These are phyloP conservation scores for Cricetomys ansorgei DNA, from an alignment of 2,113 vertebrate species.

Conservation along the genomic window DNA sequence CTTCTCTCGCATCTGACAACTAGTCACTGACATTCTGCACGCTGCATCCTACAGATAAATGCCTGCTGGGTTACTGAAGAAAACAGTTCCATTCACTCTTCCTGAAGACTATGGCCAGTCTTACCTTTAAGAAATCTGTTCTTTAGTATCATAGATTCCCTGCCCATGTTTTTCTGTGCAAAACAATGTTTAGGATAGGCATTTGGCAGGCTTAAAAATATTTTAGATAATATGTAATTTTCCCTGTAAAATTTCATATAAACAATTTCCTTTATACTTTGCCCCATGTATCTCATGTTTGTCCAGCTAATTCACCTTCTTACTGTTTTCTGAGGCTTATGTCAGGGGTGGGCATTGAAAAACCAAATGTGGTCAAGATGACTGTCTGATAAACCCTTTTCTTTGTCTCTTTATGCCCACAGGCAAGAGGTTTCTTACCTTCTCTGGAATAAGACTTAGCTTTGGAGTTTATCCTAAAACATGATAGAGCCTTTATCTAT, in stretches of 20 bases:
- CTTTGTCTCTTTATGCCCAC: background rate
- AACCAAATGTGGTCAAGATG: background rate
- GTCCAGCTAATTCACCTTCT: background rate
- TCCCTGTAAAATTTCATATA: background rate
- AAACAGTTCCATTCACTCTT: background rate
- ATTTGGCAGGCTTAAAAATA: background rate
- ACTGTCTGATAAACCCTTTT: background rate
- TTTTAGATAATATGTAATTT: background rate
- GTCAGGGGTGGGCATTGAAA: background rate
- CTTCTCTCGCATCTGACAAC: background rate
- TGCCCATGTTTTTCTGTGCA: background rate
- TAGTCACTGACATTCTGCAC: background rate
- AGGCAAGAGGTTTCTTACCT: rapidly evolving
- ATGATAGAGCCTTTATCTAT: background rate
- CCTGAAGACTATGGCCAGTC: background rate
- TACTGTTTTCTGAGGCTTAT: background rate
- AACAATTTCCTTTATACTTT: background rate
- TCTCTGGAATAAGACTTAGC: background rate
- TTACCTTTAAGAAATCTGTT: background rate
- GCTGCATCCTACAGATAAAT: background rate
- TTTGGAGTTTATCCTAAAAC: background rate
- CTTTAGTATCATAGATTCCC: background rate
- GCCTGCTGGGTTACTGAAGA: background rate
- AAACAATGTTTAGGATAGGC: background rate
- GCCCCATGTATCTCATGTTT: background rate